phyloP scores from a whole-genome alignment of 2,888 invertebrate species.

The Buathra laborator region DNA sequence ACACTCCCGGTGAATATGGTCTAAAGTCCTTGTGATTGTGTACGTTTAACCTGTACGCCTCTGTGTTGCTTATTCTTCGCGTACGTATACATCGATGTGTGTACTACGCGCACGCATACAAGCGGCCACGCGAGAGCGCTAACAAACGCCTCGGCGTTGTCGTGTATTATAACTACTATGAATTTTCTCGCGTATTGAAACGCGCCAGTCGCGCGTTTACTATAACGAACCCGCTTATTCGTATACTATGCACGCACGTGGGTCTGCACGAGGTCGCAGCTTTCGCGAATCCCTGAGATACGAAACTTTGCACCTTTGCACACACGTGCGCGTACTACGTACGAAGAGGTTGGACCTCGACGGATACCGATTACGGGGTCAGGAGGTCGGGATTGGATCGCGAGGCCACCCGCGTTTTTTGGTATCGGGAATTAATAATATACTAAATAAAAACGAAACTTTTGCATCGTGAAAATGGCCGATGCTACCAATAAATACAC shows the following conservation, averaged over 20 bases:
- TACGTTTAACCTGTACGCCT: constrained; percentile 29
- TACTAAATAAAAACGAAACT: not conserved
- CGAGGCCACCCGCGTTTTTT: constrained; percentile 35
- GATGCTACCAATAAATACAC: not conserved
- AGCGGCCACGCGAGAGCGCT: not conserved
- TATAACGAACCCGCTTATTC: constrained; percentile 24
- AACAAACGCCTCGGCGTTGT: not conserved
- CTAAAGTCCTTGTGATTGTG: constrained; percentile 52
- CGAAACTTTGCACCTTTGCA: constrained; percentile 39
- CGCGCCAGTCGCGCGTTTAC: constrained; percentile 15
- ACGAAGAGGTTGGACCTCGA: constrained; percentile 29
- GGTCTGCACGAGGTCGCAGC: constrained; percentile 54
- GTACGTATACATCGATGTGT: not conserved
- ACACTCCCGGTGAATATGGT: constrained; percentile 69
- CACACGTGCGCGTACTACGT: not conserved
- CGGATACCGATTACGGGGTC: constrained; percentile 59
- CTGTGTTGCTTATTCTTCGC: not conserved
- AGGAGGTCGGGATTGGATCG: constrained; percentile 61
- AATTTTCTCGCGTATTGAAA: constrained; percentile 16
- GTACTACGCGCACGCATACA: not conserved
- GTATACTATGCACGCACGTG: constrained; percentile 61
- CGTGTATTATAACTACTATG: not conserved
- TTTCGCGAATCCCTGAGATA: constrained; percentile 39
- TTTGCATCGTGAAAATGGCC: not conserved
- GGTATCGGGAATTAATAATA: not conserved